Percentiles rank a stretch among this genome's conserved stretches.
Conservation (phyloP, 2,888 invertebrate genomes). For the Tetheella fluctuosa region DNA sequence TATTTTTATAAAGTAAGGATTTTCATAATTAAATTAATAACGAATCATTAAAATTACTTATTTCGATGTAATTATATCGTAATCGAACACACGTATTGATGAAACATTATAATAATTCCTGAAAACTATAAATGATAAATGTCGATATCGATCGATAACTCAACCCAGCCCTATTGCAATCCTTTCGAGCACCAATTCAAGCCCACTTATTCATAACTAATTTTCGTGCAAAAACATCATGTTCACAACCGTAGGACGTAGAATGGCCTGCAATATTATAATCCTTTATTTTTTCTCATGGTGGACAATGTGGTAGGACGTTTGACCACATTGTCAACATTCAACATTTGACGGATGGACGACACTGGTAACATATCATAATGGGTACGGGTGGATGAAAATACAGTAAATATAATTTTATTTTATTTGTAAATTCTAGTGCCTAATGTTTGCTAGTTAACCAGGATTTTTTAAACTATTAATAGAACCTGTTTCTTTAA, state of each 20-base stretch:
- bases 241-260: conserved; percentile 58
- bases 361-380: conserved; percentile 34
- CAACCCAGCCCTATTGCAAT: conserved; percentile 35
- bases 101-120: too few relatives aligned
- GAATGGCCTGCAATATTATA: conserved; percentile 68
- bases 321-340: conserved; percentile 73
- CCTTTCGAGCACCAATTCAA: conserved; percentile 47
- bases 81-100: too few relatives aligned
- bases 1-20: too few relatives aligned
- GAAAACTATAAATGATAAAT: too few relatives aligned
- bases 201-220: conserved; percentile 77
- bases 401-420: conserved; percentile 23
- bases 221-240: conserved; percentile 61
- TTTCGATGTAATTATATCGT: too few relatives aligned
- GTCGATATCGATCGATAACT: conserved; percentile 25
- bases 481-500: too few relatives aligned
- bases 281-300: conserved; percentile 64
- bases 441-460: too few relatives aligned
- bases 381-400: conserved; percentile 39
- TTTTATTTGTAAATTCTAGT: too few relatives aligned
- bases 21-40: too few relatives aligned
- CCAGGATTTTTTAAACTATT: too few relatives aligned
- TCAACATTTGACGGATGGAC: conserved; percentile 58
- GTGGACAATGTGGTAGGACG: conserved; percentile 57
- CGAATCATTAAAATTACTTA: too few relatives aligned